These are phyloP conservation scores for Drosophila parvula DNA, from an alignment of 1,140 invertebrate species.

Conservation along the genomic window DNA sequence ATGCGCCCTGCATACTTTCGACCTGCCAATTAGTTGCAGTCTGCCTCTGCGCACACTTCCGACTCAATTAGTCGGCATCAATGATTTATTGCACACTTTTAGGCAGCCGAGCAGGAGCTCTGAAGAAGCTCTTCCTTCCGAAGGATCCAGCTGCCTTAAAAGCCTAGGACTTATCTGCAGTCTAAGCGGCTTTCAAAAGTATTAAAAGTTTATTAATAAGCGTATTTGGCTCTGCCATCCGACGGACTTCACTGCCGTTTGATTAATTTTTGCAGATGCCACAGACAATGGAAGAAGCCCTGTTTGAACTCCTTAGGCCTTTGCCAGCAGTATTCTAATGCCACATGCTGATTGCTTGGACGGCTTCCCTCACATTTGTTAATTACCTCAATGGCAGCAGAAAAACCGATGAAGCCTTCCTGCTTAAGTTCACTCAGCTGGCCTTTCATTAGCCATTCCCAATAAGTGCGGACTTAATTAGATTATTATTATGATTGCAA, in stretches of 20 bases:
- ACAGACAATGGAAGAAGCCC: slow-evolving; percentile 14
- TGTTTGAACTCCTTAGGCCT: slow-evolving; percentile 1
- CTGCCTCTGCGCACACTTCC: slow-evolving; percentile 29
- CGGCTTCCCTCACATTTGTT: slow-evolving; percentile 21
- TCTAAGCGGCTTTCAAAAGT: slow-evolving; percentile 52
- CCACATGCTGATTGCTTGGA: slow-evolving; percentile 1
- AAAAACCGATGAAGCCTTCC: slow-evolving; percentile 11
- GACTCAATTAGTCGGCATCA: slow-evolving; percentile 61
- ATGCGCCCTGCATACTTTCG: slow-evolving; percentile 48
- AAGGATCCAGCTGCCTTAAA: slow-evolving; percentile 7
- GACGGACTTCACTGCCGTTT: slow-evolving; percentile 2
- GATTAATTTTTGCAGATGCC: slow-evolving; percentile 2
- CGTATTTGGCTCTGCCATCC: slow-evolving; percentile 18
- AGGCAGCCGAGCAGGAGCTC: slow-evolving; percentile 14
- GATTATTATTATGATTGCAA: slow-evolving; percentile 76
- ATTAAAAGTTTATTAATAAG: slow-evolving; percentile 69
- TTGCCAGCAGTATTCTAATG: no score
- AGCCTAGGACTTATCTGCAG: slow-evolving; percentile 18
- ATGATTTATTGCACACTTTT: slow-evolving; percentile 56
- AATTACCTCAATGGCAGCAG: slow-evolving; percentile 23
- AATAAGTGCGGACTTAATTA: slow-evolving; percentile 66
- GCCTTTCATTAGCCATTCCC: slow-evolving; percentile 49
- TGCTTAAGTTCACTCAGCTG: neutral
- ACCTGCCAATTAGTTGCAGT: slow-evolving; percentile 47
- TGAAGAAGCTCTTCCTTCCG: neutral